Evolutionary conservation across 2,797 vertebrate genomes (phyloP).

Genomic region (Acanthurus tractus): DNA sequence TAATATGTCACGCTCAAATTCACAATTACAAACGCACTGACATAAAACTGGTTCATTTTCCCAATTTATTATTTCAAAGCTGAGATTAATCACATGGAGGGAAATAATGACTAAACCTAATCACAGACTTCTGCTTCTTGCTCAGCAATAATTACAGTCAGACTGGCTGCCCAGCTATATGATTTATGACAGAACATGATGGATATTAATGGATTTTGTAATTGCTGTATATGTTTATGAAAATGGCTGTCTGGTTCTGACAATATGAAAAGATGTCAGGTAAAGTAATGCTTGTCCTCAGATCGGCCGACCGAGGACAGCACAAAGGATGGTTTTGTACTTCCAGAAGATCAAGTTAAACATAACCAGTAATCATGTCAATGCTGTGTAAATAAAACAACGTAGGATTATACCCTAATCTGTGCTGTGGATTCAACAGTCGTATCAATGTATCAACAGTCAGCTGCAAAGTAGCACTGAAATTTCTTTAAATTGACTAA

Average conservation of each 20-base stretch:
- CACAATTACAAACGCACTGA: slow-evolving; percentile 80
- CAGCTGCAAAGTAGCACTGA: not conserved
- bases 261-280: slow-evolving; percentile 74
- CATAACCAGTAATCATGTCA: not conserved
- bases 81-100: slow-evolving; percentile 82
- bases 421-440: not conserved
- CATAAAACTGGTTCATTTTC: slow-evolving; percentile 79
- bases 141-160: slow-evolving; percentile 86
- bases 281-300: slow-evolving; percentile 47
- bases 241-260: slow-evolving; percentile 78
- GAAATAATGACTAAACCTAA: slow-evolving; percentile 85
- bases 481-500: not conserved
- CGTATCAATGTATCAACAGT: not conserved
- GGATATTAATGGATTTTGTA: slow-evolving; percentile 88
- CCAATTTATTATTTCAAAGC: slow-evolving; percentile 83
- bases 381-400: not conserved
- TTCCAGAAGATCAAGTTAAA: slow-evolving; percentile 3
- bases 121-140: slow-evolving; percentile 85
- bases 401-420: not conserved
- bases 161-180: slow-evolving; percentile 78
- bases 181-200: slow-evolving; percentile 87
- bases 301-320: slow-evolving; percentile 31
- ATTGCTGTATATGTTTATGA: slow-evolving; percentile 86
- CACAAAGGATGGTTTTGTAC: slow-evolving; percentile 5
- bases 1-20: slow-evolving; percentile 78